phyloP scores from a whole-genome alignment of 1,140 invertebrate genomes.

The Drosophila mauritiana region DNA sequence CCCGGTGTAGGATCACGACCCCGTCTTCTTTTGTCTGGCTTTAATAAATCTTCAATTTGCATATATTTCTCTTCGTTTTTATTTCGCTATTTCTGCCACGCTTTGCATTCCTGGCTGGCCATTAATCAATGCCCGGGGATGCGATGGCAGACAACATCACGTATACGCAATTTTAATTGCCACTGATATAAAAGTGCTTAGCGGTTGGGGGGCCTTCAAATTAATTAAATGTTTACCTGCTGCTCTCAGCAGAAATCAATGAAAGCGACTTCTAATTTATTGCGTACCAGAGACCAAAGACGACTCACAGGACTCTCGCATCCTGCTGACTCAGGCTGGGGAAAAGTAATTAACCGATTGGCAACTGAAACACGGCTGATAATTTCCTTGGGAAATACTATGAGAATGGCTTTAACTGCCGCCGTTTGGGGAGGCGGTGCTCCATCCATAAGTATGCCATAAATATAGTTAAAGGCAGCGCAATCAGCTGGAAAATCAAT shows the following conservation, averaged over 20 bases:
- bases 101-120: slow-evolving; percentile 15
- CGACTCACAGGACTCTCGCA: slow-evolving; percentile 34
- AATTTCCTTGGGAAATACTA: slow-evolving; percentile 12
- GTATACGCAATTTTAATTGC: slow-evolving; percentile 63
- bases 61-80: slow-evolving; percentile 21
- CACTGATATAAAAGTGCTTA: slow-evolving; percentile 58
- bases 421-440: not conserved
- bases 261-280: slow-evolving; percentile 54
- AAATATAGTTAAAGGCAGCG: slow-evolving; percentile 32
- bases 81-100: not conserved
- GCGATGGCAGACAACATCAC: slow-evolving; percentile 40
- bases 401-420: slow-evolving; percentile 12
- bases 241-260: slow-evolving; percentile 64
- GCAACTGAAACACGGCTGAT: slow-evolving; percentile 37
- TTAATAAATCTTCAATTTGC: slow-evolving; percentile 55
- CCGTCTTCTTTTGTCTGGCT: slow-evolving; percentile 1
- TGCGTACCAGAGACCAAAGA: slow-evolving; percentile 22
- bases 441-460: slow-evolving; percentile 13
- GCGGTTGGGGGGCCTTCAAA: slow-evolving; percentile 16
- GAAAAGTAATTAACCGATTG: slow-evolving; percentile 62
- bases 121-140: slow-evolving; percentile 49
- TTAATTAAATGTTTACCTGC: slow-evolving; percentile 63
- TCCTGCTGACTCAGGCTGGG: slow-evolving; percentile 45
- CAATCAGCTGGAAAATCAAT: slow-evolving; percentile 47
- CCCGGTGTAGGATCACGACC: slow-evolving; percentile 30